Conservation (phyloP, 2,888 invertebrate genomes). For the Alloscopus bannaensis region DNA sequence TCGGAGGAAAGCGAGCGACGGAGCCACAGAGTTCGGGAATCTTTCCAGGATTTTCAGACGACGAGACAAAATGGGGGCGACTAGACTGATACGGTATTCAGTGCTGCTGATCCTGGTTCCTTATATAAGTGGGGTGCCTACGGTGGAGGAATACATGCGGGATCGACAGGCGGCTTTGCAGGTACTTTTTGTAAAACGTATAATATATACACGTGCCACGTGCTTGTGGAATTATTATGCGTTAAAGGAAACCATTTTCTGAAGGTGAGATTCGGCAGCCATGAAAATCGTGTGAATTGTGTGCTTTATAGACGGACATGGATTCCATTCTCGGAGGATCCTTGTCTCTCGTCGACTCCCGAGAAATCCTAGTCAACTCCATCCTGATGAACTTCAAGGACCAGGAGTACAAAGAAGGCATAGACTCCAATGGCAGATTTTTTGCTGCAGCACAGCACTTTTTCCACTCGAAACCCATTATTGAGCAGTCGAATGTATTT, state of each 20-base stretch:
- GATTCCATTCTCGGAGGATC: constrained; percentile 68
- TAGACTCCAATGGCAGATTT: constrained; percentile 73
- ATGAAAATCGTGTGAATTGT: no score
- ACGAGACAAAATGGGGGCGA: no score
- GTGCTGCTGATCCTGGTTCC: neutral
- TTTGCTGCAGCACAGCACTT: constrained; percentile 83
- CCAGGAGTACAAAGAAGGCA: constrained; percentile 69
- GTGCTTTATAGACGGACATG: no score
- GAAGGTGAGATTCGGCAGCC: no score
- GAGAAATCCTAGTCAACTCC: constrained; percentile 69
- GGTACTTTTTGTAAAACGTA: constrained; percentile 13
- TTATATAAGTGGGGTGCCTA: constrained; percentile 36
- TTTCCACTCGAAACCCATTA: constrained; percentile 79
- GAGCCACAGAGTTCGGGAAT: no score
- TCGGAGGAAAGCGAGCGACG: no score
- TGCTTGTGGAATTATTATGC: no score
- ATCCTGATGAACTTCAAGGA: constrained; percentile 72
- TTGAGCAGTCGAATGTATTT: constrained; percentile 81
- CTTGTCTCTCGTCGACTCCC: constrained; percentile 41
- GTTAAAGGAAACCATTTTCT: no score
- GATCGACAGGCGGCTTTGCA: constrained; percentile 36
- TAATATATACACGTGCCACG: neutral
- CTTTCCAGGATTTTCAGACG: no score
- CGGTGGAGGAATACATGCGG: constrained; percentile 64
- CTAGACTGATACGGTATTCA: no score